Evolutionary conservation across 2,888 invertebrate species (phyloP), one percentile per base, ranked within the genome.

Genomic region (Dermolepida albohirtum): DNA sequence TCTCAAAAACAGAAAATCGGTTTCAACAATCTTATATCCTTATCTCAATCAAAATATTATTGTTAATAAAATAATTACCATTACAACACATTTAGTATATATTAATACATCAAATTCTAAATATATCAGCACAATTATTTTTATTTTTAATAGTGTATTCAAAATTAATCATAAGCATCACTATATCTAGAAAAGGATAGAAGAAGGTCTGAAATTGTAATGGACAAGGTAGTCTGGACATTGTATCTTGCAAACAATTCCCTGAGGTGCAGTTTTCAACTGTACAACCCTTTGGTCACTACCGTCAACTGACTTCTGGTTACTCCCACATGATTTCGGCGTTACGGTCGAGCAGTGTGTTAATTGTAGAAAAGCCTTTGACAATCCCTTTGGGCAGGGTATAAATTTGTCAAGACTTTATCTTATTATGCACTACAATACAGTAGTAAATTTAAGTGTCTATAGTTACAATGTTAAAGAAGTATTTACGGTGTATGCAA

Each of bases 301-400:
- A 65, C 66, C 66, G 66, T 75, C 75, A 75, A 76, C 74, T 76
- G 73, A 47, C 59, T 72, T 73, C 64, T 74, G 79, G 79, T 78
- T 79, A 81, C 78, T 80, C 80, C 80, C 78, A 71, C 67, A 75
- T 79, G 78, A 80, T 79, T 78, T 78, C 75, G 73, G 70, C 73
- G 80, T 78, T 75, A 78, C 76, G 78, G 77, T 73, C 73, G 75
- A 78, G 72, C 77, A 73, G 76, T 67, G 76, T 77, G 78, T 75
- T 80, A 80, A 80, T 80, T 80, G 79, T 77, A 74, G 77, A 72
- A 74, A 74, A 78, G 77, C 75, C 75, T 72, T 65, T 71, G 68
- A 72, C 50, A 62, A 65, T 67, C 59, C 55, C 49, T 64, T 64
- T 70, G 71, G 70, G 72, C 72, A 71, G 47, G 16, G 73, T 72